Evolutionary conservation across 2,113 vertebrate species (phyloP), one percentile per base, ranked within the genome.

Genomic region (Haemorhous mexicanus): DNA sequence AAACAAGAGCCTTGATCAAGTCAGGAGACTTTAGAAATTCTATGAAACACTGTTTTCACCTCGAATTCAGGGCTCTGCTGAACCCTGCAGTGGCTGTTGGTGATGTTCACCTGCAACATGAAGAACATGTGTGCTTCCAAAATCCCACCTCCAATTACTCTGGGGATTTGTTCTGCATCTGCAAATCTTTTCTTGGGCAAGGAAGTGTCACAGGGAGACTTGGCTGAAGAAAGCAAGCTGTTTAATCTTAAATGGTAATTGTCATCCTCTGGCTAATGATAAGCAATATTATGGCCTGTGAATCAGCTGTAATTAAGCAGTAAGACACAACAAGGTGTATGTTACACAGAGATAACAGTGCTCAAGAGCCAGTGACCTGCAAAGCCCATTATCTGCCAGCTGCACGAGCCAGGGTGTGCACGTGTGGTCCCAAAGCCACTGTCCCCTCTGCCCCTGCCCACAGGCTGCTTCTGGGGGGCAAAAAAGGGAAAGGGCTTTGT

Each of bases 181-280:
- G 90, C 86, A 87, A 94, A 95, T 92, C 95, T 94, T 93, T 93
- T 95, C 94, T 90, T 93, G 95, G 88, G 85, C 69, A 24, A 58
- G 83, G 92, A 95, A 89, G 86, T 89, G 88, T 89, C 76, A 64
- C 62, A 77, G 41, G 46, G 76, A 94, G 80, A 89, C 93, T 96
- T 96, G 92, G 88, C 90, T 94, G 88, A 61, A 75, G 73, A 35
- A 94, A 90, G 85, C 76, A 89, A 92, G 58, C 77, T 82, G 76
- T 92, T 96, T 92, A 96, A 96, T 96, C 95, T 95, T 94, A 73
- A 89, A 95, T 89, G 90, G 88, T 95, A 97, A 90, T 97, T 97
- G 94, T 94, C 90, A 89, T 94, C 90, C 92, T 94, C 86, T 94
- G 90, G 80, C 95, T 96, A 91, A 96, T 82, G 95, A 97, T 97